Evolutionary conservation across 2,888 invertebrate genomes (phyloP).

Genomic region (Torymus tubicola): DNA sequence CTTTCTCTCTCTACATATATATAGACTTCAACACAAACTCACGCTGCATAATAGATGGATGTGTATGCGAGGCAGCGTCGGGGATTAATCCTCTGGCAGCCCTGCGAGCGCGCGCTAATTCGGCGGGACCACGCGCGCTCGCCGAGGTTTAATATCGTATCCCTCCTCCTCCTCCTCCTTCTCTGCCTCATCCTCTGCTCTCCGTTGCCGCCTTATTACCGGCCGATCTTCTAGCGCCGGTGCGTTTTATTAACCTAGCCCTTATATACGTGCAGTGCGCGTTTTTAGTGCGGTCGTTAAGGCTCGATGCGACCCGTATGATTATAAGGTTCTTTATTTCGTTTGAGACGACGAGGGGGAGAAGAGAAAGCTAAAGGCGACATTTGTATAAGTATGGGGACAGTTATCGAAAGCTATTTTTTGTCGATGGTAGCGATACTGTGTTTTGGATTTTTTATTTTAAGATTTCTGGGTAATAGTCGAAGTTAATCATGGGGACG

Average conservation of each 20-base stretch:
- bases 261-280: neutral
- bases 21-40: neutral
- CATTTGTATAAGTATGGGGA: too few relatives aligned
- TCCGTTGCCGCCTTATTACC: constrained; percentile 31
- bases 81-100: constrained; percentile 25
- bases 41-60: constrained; percentile 33
- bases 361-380: too few relatives aligned
- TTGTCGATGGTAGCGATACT: too few relatives aligned
- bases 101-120: neutral
- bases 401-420: too few relatives aligned
- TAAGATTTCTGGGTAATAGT: too few relatives aligned
- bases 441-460: too few relatives aligned
- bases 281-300: constrained; percentile 41
- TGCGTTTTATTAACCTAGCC: constrained; percentile 40
- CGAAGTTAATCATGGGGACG: too few relatives aligned
- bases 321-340: neutral
- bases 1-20: neutral
- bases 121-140: too few relatives aligned
- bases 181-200: neutral
- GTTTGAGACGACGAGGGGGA: too few relatives aligned
- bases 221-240: constrained; percentile 22
- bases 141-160: constrained; percentile 35
- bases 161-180: neutral
- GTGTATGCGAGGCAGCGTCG: neutral
- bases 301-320: neutral